Evolutionary conservation across 2,797 vertebrate species (phyloP).

Genomic region (Pipistrellus pygmaeus): DNA sequence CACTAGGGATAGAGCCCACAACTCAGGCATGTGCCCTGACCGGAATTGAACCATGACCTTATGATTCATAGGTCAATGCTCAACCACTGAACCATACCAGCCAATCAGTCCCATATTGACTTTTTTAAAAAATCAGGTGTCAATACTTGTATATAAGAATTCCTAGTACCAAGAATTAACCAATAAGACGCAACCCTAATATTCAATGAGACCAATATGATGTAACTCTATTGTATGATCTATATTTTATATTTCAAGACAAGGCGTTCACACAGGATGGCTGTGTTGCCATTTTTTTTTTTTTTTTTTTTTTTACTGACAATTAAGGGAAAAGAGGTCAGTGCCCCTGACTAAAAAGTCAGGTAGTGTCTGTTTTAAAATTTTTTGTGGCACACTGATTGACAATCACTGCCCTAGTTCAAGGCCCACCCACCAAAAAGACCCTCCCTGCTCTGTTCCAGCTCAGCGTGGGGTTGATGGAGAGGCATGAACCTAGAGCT

Average conservation of each 20-base stretch:
- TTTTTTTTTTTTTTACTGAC: background rate
- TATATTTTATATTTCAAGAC: background rate
- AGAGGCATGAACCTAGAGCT: slow-evolving; percentile 13
- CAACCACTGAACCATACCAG: too few species aligned
- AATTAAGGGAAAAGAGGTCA: background rate
- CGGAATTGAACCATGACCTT: too few species aligned
- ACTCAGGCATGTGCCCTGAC: too few species aligned
- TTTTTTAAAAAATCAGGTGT: background rate
- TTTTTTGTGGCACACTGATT: background rate
- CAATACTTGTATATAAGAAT: background rate
- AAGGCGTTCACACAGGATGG: background rate
- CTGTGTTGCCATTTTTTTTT: background rate
- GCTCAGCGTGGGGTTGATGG: too few species aligned
- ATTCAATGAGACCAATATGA: background rate
- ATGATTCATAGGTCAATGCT: too few species aligned
- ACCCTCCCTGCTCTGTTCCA: background rate
- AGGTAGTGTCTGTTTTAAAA: background rate
- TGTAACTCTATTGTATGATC: background rate
- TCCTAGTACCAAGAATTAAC: background rate
- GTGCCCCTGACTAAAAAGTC: background rate
- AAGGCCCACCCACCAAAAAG: background rate
- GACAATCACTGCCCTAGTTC: background rate
- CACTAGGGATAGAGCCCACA: too few species aligned
- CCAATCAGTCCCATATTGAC: too few species aligned
- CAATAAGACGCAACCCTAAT: background rate